phyloP scores from a whole-genome alignment of 2,113 vertebrate species.

The Uria aalge region DNA sequence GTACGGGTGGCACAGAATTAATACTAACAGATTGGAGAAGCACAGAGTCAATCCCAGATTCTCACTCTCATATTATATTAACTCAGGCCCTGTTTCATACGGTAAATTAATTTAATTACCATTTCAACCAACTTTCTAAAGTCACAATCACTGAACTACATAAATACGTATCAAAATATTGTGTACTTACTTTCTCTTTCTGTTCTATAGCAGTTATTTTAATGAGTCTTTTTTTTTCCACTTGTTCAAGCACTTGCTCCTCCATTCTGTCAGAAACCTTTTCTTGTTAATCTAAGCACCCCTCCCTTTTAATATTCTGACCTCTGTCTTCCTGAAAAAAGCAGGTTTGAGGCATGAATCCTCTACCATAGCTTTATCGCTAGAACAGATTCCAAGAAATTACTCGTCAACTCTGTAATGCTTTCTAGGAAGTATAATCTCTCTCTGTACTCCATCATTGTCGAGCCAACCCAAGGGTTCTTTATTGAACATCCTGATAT shows the following conservation, averaged over 20 bases:
- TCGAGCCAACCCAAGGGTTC: neutral
- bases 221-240: neutral
- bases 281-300: neutral
- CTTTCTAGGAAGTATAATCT: neutral
- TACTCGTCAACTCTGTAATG: neutral
- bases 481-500: neutral
- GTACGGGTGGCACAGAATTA: neutral
- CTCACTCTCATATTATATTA: neutral
- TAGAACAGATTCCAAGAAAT: neutral
- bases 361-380: neutral
- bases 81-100: neutral
- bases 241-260: neutral
- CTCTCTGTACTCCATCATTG: neutral
- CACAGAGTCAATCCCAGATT: neutral
- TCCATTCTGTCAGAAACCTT: neutral
- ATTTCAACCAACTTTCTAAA: neutral
- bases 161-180: neutral
- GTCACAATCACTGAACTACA: neutral
- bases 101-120: neutral
- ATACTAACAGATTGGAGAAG: neutral
- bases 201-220: neutral
- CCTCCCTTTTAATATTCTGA: neutral
- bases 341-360: neutral
- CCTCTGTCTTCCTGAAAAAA: neutral
- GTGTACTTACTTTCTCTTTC: neutral